Conservation (phyloP, 2,113 vertebrate genomes). For the Uria lomvia region DNA sequence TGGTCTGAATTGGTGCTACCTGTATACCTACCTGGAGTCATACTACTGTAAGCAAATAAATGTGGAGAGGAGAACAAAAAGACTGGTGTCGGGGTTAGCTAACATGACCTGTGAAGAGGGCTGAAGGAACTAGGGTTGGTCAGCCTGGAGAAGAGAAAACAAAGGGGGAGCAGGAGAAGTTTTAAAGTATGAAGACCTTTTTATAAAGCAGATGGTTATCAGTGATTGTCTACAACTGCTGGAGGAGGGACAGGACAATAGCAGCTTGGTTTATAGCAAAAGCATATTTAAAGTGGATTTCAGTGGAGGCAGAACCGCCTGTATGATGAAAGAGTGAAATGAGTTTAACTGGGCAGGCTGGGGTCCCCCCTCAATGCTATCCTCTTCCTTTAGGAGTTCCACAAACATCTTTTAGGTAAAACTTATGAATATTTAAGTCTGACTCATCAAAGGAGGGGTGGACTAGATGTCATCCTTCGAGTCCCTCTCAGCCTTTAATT, state of each 20-base stretch:
- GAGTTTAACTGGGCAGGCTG: neutral
- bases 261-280: neutral
- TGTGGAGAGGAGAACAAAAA: neutral
- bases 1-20: neutral
- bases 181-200: neutral
- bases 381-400: neutral
- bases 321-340: neutral
- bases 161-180: neutral
- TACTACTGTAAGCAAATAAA: neutral
- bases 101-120: neutral
- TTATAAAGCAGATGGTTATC: neutral
- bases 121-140: neutral
- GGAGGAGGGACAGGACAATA: neutral
- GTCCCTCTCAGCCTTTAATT: neutral
- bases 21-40: neutral
- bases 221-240: neutral
- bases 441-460: neutral
- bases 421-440: neutral
- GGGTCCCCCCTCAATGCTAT: neutral
- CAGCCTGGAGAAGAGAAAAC: neutral
- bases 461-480: neutral
- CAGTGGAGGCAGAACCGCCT: neutral
- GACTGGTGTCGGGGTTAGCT: neutral
- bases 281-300: neutral
- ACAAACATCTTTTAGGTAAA: neutral